Evolutionary conservation across 2,888 invertebrate genomes (phyloP), one percentile per base, ranked within the genome.

Genomic region (Unio delphinus): DNA sequence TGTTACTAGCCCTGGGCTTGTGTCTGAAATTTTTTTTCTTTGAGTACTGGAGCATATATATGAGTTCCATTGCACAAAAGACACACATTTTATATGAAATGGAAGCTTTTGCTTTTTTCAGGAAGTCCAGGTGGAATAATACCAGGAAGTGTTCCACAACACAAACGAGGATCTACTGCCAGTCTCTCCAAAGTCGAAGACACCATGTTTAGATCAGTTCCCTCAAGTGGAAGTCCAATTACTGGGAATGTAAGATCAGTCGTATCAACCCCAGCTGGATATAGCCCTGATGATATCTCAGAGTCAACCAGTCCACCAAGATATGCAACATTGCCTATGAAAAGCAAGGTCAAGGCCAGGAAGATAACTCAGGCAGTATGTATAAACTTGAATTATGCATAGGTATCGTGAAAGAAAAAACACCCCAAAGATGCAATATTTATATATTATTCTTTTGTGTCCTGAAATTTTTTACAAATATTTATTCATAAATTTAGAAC

Each of bases 181-280:
- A 88, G 88, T 71, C 76, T 89, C 64, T 87, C 89, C 1, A 83
- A 87, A 66, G 80, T 89, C 30, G 88, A 88, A 70, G 84, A 84
- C 69, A 75, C 82, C 11, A 83, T 83, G 83, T 81, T 80, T 65
- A 72, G 80, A 45, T 71, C 78, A 23, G 72, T 72, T 3, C 80
- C 76, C 5, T 87, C 87, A 2, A 70, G 80, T 28, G 76, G 80
- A 60, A 87, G 85, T 65, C 72, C 87, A 55, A 76, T 78, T 7
- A 78, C 80, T 26, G 72, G 80, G 55, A 86, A 86, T 70, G 65
- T 75, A 30, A 70, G 81, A 56, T 82, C 81, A 30, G 70, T 79
- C 28, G 78, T 74, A 68, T 80, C 82, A 20, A 78, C 80, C 61
- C 83, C 85, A n/a, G 82, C 79, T 20, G 77, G 77, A 0, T 81